These are phyloP conservation scores for Alviniconcha strummeri DNA, from an alignment of 2,888 invertebrate species.

Conservation along the genomic window DNA sequence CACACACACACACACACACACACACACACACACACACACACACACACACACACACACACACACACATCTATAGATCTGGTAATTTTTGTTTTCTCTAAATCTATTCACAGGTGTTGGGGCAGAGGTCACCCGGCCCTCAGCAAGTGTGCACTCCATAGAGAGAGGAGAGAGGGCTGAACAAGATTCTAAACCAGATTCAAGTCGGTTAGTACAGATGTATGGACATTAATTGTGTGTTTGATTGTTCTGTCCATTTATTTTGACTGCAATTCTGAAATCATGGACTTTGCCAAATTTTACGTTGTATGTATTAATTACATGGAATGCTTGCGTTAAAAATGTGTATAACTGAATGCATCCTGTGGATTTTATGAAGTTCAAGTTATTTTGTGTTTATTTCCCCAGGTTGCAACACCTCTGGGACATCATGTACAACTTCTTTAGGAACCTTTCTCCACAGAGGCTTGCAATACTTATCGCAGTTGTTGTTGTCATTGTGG, in stretches of 20 bases:
- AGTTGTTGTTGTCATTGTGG: conserved; percentile 16
- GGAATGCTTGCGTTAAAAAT: too few species aligned
- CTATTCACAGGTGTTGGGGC: background rate
- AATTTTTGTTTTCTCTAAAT: background rate
- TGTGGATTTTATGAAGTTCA: background rate
- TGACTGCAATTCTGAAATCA: too few species aligned
- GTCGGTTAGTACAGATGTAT: too few species aligned
- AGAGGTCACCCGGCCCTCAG: background rate
- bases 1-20: background rate
- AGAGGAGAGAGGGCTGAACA: background rate
- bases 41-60: background rate
- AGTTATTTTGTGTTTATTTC: background rate
- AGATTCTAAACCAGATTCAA: too few species aligned
- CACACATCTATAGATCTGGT: background rate
- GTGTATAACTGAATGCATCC: too few species aligned
- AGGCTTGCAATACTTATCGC: background rate
- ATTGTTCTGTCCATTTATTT: too few species aligned
- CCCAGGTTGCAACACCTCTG: background rate
- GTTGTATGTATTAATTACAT: too few species aligned
- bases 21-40: background rate
- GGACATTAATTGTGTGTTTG: too few species aligned
- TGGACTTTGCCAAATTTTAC: too few species aligned
- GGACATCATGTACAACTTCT: background rate
- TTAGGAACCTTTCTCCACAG: background rate
- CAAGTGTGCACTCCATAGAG: background rate